Evolutionary conservation across 2,113 vertebrate genomes (phyloP), one percentile per base, ranked within the genome.

Genomic region (Typhlomys cinereus): DNA sequence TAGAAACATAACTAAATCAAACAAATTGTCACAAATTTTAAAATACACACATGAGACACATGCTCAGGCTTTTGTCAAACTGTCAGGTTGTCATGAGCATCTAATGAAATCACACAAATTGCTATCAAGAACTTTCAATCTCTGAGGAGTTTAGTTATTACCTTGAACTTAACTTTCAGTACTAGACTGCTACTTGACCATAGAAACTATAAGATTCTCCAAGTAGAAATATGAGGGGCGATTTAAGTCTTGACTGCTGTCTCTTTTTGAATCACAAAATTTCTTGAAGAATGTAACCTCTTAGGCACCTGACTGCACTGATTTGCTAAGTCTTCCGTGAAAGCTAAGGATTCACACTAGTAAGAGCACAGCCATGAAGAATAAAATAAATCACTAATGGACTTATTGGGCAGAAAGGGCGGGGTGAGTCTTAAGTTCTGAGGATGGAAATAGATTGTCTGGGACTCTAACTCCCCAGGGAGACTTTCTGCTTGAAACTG

Each of bases 1-100:
- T 97, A 97, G 91, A 97, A 97, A 97, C 85, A 93, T 93, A 84
- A 93, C 83, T 94, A 96, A 94, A 97, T 92, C 89, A 95, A 97
- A 95, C 89, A 97, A 96, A 97, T 91, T 96, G 96, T 76, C 23
- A 64, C 89, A 93, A 95, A 83, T 92, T 96, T 96, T 94, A 96
- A 97, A 94, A 91, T 94, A 92, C 20, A 50, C 76, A 95, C 96
- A 93, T 93, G 95, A 85, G 89, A 69, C 87, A 80, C 88, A 96
- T 57, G 86, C 76, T 96, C 31, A 84, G 83, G 69, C 27, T 74
- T 89, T 74, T 96, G 92, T 92, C 92, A 93, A 85, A 15, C 59
- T 93, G 79, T 31, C n/a, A 74, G 39, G 50, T 52, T 81, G 90
- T 78, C 54, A 91, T 89, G 67, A 80, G 41, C 81, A 62, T 59